A percentile compares a stretch with the other conserved stretches of the same genome.
These are phyloP conservation scores for Sapayoa aenigma DNA, from an alignment of 2,113 vertebrate genomes.

Conservation along the genomic window DNA sequence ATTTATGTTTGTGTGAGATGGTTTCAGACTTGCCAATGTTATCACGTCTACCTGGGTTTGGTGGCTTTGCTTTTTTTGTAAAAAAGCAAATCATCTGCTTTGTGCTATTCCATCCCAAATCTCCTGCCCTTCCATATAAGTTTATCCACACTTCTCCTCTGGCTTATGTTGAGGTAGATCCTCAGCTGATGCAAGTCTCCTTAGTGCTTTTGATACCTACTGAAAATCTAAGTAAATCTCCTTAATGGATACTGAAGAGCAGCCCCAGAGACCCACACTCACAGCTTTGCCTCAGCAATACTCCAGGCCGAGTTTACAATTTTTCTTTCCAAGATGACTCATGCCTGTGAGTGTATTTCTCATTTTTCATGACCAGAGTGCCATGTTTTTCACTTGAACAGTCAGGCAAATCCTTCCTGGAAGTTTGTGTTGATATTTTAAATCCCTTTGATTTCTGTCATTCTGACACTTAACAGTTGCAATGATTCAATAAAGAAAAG, in stretches of 20 bases:
- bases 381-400: slow-evolving; percentile 36
- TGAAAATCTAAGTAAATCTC: neutral
- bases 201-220: neutral
- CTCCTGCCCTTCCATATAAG: neutral
- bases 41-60: neutral
- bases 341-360: slow-evolving; percentile 24
- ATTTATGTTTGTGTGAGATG: neutral
- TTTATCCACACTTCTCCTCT: neutral
- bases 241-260: neutral
- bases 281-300: neutral
- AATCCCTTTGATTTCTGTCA: slow-evolving; percentile 38
- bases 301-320: neutral
- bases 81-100: neutral
- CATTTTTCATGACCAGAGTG: slow-evolving; percentile 8
- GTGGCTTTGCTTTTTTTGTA: neutral
- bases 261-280: neutral
- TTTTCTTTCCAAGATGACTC: slow-evolving; percentile 46
- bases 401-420: slow-evolving; percentile 32
- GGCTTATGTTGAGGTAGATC: neutral
- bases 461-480: slow-evolving; percentile 6
- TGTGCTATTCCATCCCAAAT: neutral
- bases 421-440: slow-evolving; percentile 37
- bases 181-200: neutral
- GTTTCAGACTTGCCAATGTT: neutral
- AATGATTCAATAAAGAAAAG: slow-evolving; percentile 9